These are phyloP conservation scores for Metalampra italica DNA, from an alignment of 2,888 invertebrate genomes.

Conservation along the genomic window DNA sequence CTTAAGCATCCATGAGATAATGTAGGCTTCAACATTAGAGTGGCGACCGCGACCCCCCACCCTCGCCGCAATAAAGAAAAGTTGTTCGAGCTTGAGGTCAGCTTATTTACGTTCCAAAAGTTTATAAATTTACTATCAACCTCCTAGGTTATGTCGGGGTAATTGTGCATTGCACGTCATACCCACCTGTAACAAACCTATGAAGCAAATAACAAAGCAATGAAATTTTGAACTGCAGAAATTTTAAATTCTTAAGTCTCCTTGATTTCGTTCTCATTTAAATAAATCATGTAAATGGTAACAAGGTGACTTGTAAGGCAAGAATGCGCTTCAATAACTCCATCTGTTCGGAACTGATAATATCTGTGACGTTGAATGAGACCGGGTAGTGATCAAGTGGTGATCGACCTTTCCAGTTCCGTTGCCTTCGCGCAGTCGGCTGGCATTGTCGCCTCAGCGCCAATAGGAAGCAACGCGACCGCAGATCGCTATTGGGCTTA, in stretches of 20 bases:
- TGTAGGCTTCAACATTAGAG: constrained; percentile 33
- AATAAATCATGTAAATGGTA: background rate
- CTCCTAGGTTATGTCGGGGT: background rate
- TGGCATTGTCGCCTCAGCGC: constrained; percentile 73
- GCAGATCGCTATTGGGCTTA: constrained; percentile 76
- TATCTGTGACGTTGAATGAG: constrained; percentile 14
- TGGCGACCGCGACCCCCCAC: constrained; percentile 38
- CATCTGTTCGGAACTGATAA: background rate
- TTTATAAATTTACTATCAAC: constrained; percentile 26
- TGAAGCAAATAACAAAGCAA: too few species aligned
- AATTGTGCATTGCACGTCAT: too few species aligned
- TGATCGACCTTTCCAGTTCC: constrained; percentile 62
- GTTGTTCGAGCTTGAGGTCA: constrained; percentile 51
- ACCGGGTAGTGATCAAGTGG: constrained; percentile 32
- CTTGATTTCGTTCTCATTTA: background rate
- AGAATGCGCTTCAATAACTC: background rate
- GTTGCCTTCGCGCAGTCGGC: constrained; percentile 65
- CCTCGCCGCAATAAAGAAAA: constrained; percentile 42
- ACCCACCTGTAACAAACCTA: too few species aligned
- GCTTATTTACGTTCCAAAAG: constrained; percentile 36
- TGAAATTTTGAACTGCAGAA: too few species aligned
- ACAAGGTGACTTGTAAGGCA: background rate
- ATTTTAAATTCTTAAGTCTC: too few species aligned
- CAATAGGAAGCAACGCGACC: constrained; percentile 74
- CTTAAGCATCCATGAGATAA: constrained; percentile 20